A percentile compares a stretch with the other conserved stretches of the same genome.
These are phyloP conservation scores for Microcebus jonahi DNA, from an alignment of 2,113 vertebrate genomes.

Conservation along the genomic window DNA sequence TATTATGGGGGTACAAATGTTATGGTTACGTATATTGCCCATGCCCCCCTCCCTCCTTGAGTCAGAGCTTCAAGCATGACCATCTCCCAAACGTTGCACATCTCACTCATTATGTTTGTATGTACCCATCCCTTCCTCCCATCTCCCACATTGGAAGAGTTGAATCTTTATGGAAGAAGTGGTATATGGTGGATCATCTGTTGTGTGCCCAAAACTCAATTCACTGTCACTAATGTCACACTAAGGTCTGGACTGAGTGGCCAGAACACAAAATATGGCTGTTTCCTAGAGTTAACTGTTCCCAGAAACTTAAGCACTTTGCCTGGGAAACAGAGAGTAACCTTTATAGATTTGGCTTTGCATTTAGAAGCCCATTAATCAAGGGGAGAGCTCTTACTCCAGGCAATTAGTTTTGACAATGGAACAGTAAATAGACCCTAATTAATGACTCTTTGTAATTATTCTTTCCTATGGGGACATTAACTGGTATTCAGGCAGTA, in stretches of 20 bases:
- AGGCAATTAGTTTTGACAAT: conserved; percentile 75
- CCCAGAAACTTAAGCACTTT: background rate
- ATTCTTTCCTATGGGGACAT: conserved; percentile 54
- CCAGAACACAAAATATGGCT: background rate
- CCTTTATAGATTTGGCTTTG: conserved; percentile 10
- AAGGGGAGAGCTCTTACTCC: conserved; percentile 42
- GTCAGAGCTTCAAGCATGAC: too few relatives aligned
- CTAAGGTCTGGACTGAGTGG: background rate
- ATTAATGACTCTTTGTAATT: conserved; percentile 71
- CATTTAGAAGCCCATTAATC: conserved; percentile 64
- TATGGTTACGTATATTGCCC: too few relatives aligned
- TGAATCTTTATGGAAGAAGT: background rate
- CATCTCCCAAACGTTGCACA: too few relatives aligned
- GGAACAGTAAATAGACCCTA: conserved; percentile 60
- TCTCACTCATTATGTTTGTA: too few relatives aligned
- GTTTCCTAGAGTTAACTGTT: background rate
- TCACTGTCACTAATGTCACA: background rate
- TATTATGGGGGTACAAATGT: too few relatives aligned
- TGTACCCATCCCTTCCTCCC: too few relatives aligned
- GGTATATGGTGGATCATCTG: background rate
- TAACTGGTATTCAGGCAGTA: conserved; percentile 47
- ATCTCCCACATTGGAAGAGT: background rate
- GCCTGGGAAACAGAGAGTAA: background rate
- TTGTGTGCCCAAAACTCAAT: background rate
- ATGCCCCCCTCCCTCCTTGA: too few relatives aligned